Evolutionary conservation across 2,888 invertebrate species (phyloP).

Genomic region (Brenthis hecate): DNA sequence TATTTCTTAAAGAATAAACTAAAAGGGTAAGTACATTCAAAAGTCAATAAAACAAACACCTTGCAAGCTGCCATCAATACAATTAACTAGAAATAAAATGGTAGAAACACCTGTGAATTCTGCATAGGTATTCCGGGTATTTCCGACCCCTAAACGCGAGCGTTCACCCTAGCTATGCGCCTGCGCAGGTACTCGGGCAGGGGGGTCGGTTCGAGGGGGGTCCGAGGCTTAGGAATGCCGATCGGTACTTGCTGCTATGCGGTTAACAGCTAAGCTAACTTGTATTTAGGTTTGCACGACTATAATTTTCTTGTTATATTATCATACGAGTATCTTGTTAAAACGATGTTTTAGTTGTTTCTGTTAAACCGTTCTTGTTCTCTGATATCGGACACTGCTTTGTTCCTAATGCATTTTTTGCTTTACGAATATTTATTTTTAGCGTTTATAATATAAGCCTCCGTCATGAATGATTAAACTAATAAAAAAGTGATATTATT

Average conservation of each 20-base stretch:
- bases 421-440: too few relatives aligned
- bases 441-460: too few relatives aligned
- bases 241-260: conserved; percentile 53
- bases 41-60: conserved; percentile 2
- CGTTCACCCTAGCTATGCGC: conserved; percentile 57
- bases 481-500: too few relatives aligned
- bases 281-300: conserved; percentile 33
- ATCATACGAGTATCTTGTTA: conserved; percentile 7
- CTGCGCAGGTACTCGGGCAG: conserved; percentile 55
- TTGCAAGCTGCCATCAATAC: conserved; percentile 5
- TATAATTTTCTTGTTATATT: conserved; percentile 14
- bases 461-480: too few relatives aligned
- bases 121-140: conserved; percentile 44
- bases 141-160: conserved; percentile 51
- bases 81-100: conserved; percentile 14
- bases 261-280: conserved; percentile 49
- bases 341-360: background rate
- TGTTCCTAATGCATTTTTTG: too few relatives aligned
- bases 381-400: too few relatives aligned
- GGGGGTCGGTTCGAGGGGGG: conserved; percentile 54
- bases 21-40: too few relatives aligned
- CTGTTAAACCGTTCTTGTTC: background rate
- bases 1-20: too few relatives aligned
- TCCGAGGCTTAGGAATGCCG: conserved; percentile 57
- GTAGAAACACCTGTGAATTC: conserved; percentile 31